phyloP scores from a whole-genome alignment of 2,888 invertebrate genomes.

The Camponotus fellah region DNA sequence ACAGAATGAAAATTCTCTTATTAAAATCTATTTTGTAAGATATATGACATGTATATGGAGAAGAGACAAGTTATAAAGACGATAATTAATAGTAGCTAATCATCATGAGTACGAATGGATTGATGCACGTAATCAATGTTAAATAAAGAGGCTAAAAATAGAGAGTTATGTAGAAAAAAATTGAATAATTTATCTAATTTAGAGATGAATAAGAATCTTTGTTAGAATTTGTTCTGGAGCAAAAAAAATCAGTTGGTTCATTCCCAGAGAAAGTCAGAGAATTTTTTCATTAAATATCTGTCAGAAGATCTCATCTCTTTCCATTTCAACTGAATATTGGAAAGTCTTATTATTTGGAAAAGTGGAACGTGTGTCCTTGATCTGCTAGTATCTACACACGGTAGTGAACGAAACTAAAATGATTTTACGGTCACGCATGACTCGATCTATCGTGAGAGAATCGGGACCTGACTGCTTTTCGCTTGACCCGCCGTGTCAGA shows the following conservation, averaged over 20 bases:
- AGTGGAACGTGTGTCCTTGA: conserved; percentile 61
- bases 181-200: background rate
- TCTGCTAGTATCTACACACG: conserved; percentile 39
- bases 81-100: conserved; percentile 23
- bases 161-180: background rate
- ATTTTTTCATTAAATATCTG: conserved; percentile 21
- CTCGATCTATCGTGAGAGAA: conserved; percentile 68
- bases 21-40: background rate
- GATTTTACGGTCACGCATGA: conserved; percentile 77
- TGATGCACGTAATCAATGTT: conserved; percentile 14
- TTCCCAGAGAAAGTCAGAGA: conserved; percentile 7
- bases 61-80: conserved; percentile 2
- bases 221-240: background rate
- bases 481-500: conserved; percentile 67
- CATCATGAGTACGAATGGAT: background rate
- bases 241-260: background rate
- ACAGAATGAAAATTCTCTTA: background rate
- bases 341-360: conserved; percentile 46
- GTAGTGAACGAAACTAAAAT: conserved; percentile 78
- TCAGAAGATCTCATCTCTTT: conserved; percentile 19
- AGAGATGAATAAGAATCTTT: background rate
- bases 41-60: background rate
- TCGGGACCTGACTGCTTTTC: conserved; percentile 59
- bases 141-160: conserved; percentile 13
- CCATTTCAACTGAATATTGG: background rate